Evolutionary conservation across 2,888 invertebrate genomes (phyloP), one percentile per base, ranked within the genome.

Genomic region (Heteromurus nitidus): DNA sequence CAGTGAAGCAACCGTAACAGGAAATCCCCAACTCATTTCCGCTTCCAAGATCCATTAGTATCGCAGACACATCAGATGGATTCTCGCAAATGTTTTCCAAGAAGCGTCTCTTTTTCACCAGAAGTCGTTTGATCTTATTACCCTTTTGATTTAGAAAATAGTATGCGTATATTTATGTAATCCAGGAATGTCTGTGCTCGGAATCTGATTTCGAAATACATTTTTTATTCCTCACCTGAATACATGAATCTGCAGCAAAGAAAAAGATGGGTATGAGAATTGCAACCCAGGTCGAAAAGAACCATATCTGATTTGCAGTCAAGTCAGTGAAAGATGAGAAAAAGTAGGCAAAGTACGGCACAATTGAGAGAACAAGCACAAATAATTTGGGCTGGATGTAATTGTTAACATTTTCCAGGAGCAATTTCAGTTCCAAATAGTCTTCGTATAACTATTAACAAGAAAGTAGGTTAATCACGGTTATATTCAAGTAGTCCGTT

Each of bases 1-100:
- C n/a, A 16, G 55, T 75, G n/a, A 75, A 58, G 7, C 65, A 75
- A 3, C 55, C 74, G 16, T 5, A 28, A 20, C 74, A 74, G 2
- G 64, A 65, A 18, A 74, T 53, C 24, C 65, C 67, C 22, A 75
- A 24, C 44, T 55, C 65, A 28, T 64, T 64, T 13, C 64, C 64
- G 13, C 42, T 36, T 2, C 24, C 16, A 20, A 65, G 13, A 24
- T 65, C 64, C n/a, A 22, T 18, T 9, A 65, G 31, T 13, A 73
- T 64, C 1, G 73, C 20, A 18, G 62, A 28, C 3, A 60, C 22
- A n/a, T 73, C 64, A 3, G 64, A 50, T 5, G 44, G 22, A 44
- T 73, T 53, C 16, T 20, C 1, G 31, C 18, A 31, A 9, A 62
- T 13, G 5, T 22, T 47, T n/a, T 62, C 28, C 2, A 73, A 31